phyloP scores from a whole-genome alignment of 2,797 vertebrate genomes.

The Enteromius thamalakanensis region DNA sequence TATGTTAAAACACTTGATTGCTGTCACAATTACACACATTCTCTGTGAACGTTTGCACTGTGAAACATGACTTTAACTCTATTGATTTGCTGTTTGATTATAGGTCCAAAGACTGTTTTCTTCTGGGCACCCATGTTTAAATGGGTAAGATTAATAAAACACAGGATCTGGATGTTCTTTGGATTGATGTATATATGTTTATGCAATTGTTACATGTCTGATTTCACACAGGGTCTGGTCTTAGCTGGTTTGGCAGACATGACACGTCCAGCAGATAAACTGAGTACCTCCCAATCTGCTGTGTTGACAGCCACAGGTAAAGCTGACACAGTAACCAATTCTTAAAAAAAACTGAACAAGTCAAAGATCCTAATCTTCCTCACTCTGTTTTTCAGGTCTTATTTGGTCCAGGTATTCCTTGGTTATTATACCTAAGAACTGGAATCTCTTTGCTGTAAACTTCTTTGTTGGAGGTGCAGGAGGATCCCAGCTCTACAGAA shows the following conservation, averaged over 20 bases:
- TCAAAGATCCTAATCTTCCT: neutral
- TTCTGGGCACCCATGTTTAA: slow-evolving; percentile 99
- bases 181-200: neutral
- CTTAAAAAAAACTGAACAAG: neutral
- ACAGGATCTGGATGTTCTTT: neutral
- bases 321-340: neutral
- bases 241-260: slow-evolving; percentile 92
- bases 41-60: neutral
- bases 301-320: slow-evolving; percentile 95
- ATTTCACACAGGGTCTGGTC: slow-evolving; percentile 85
- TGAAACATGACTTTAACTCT: neutral
- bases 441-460: slow-evolving; percentile 96
- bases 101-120: slow-evolving; percentile 96
- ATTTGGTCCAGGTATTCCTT: slow-evolving; percentile 98
- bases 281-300: slow-evolving; percentile 89
- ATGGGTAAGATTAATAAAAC: slow-evolving; percentile 84
- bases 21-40: neutral
- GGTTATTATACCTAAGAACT: slow-evolving; percentile 98
- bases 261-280: slow-evolving; percentile 94
- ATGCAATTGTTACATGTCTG: neutral
- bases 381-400: slow-evolving; percentile 78
- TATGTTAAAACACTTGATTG: neutral
- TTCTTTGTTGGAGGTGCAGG: slow-evolving; percentile 94
- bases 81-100: slow-evolving; percentile 49
- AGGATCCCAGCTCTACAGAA: slow-evolving; percentile 89